Percentiles rank a stretch among this genome's conserved stretches.
Conservation (phyloP, 2,113 vertebrate genomes). For the Parus major region DNA sequence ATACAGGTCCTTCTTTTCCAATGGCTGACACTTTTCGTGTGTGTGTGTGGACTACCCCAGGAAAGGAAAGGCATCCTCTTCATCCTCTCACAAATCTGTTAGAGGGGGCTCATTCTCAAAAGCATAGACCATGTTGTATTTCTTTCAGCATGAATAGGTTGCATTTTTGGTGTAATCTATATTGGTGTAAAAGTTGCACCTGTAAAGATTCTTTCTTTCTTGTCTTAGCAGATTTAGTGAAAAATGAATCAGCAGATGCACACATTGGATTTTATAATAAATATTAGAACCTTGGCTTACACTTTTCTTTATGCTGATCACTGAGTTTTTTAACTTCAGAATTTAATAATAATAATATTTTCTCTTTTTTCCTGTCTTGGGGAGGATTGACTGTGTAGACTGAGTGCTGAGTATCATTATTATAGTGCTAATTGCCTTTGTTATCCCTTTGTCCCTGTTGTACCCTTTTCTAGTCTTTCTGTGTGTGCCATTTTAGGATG, state of each 20-base stretch:
- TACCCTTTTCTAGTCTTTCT: background rate
- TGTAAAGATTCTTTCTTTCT: background rate
- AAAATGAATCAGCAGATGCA: background rate
- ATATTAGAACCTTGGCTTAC: background rate
- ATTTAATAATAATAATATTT: background rate
- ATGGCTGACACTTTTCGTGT: background rate
- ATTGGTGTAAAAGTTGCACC: background rate
- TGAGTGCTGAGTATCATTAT: background rate
- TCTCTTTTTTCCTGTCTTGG: background rate
- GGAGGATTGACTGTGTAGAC: background rate
- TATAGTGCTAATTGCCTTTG: background rate
- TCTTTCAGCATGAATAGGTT: background rate
- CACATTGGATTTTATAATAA: background rate
- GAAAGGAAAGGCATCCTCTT: background rate
- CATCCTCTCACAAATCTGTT: background rate
- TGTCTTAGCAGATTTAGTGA: background rate
- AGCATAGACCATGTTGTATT: background rate
- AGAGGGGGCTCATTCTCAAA: background rate
- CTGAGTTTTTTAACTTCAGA: background rate
- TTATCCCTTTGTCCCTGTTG: too few species aligned
- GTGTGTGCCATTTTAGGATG: background rate
- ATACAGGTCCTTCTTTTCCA: background rate
- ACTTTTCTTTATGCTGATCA: background rate
- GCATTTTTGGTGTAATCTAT: background rate
- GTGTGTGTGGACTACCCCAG: background rate